Evolutionary conservation across 1,140 invertebrate genomes (phyloP), one percentile per base, ranked within the genome.

Genomic region (Drosophila mauritiana): DNA sequence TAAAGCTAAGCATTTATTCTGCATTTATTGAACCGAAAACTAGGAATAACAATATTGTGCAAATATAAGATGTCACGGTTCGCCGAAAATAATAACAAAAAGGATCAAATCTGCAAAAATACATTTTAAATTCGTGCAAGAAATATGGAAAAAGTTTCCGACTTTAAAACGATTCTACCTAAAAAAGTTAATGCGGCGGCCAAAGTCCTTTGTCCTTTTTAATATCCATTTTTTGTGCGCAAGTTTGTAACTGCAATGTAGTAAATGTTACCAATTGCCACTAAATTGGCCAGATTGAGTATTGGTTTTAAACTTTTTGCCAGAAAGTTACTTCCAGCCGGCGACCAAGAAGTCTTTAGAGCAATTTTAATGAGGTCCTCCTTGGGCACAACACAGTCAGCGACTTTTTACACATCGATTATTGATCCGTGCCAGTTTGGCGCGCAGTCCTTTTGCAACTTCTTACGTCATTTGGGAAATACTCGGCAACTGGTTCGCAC

Each of bases 391-490:
- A 13, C 63, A 56, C 64, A 70, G 42, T 70, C 64, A 70, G 36
- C 56, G 67, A 70, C 63, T 70, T 70, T 70, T 56, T 70, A 70
- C 69, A 73, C 67, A 72, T 73, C 67, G 69, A 72, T 72, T 73
- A 75, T 75, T 75, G 73, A 56, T 74, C 70, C 70, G 51, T 63
- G 69, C 52, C 73, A 64, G 59, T 74, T 75, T 74, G 72, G 72
- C 59, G 72, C 59, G 72, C 53, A 65, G 73, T 75, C 72, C 72
- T 75, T 75, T 75, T 65, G 73, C 72, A 75, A 75, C 53, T 65
- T 75, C 73, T 75, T 75, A 65, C 72, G 72, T 75, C 73, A 75
- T 75, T 75, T 75, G 73, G 72, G 52, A 75, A 75, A 75, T 57
- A 43, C 69, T 73, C 56, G 69, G 46, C 70, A 70, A 70, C 67